These are phyloP conservation scores for Elgaria multicarinata DNA, from an alignment of 2,113 vertebrate species.

Conservation along the genomic window DNA sequence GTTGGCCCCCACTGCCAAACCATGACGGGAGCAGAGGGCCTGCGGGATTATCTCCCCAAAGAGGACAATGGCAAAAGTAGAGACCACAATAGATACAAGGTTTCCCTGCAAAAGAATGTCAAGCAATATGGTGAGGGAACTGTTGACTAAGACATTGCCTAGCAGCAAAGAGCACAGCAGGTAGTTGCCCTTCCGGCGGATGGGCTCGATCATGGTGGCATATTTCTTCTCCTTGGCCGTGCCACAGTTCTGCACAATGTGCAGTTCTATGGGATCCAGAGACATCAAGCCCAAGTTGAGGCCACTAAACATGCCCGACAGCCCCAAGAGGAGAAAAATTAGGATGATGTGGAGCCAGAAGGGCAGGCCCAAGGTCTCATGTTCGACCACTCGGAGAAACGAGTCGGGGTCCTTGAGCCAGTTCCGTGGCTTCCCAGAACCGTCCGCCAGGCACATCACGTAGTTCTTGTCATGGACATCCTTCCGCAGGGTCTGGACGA, in stretches of 20 bases:
- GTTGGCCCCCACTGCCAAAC: conserved; percentile 93
- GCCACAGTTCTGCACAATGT: conserved; percentile 96
- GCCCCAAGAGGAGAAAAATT: conserved; percentile 77
- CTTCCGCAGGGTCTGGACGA: conserved; percentile 88
- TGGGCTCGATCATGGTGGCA: conserved; percentile 90
- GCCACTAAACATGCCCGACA: conserved; percentile 96
- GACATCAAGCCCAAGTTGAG: conserved; percentile 96
- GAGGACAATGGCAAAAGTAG: conserved; percentile 94
- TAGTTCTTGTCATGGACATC: conserved; percentile 86
- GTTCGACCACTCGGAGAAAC: conserved; percentile 84
- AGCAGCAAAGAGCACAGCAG: conserved; percentile 93
- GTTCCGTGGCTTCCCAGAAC: conserved; percentile 75
- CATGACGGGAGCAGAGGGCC: conserved; percentile 93
- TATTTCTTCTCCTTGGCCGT: conserved; percentile 88
- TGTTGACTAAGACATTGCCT: conserved; percentile 96
- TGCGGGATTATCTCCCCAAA: conserved; percentile 96
- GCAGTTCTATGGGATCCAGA: conserved; percentile 95
- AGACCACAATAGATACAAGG: conserved; percentile 86
- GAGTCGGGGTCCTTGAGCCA: conserved; percentile 80
- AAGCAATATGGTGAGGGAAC: conserved; percentile 93
- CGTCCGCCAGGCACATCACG: conserved; percentile 81
- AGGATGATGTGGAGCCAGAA: conserved; percentile 87
- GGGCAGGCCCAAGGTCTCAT: conserved; percentile 82
- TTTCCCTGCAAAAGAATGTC: conserved; percentile 90
- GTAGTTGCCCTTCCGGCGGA: conserved; percentile 94